phyloP scores from a whole-genome alignment of 1,140 invertebrate species.

The Drosophila insularis region DNA sequence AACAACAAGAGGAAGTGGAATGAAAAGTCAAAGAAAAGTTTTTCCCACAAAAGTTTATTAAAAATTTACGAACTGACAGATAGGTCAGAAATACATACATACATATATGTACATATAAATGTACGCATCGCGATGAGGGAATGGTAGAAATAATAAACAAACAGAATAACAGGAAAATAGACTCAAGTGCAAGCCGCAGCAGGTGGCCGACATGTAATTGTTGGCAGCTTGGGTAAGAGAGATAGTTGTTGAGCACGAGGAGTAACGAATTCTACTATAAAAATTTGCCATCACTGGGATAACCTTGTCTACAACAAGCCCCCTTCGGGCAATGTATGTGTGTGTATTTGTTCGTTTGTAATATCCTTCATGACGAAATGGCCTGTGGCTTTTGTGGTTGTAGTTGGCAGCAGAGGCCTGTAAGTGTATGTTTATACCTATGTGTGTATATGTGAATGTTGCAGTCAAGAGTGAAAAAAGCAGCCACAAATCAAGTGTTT shows the following conservation, averaged over 20 bases:
- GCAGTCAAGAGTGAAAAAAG: slow-evolving; percentile 77
- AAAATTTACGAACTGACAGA: slow-evolving; percentile 65
- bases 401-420: slow-evolving; percentile 60
- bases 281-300: slow-evolving; percentile 65
- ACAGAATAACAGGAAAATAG: slow-evolving; percentile 58
- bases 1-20: slow-evolving; percentile 20
- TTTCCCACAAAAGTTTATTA: slow-evolving; percentile 60
- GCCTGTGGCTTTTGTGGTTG: slow-evolving; percentile 74
- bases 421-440: slow-evolving; percentile 27
- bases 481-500: slow-evolving; percentile 73
- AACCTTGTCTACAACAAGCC: slow-evolving; percentile 67
- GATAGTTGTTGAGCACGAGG: not conserved
- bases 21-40: slow-evolving; percentile 46
- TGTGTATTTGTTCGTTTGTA: slow-evolving; percentile 45
- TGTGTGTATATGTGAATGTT: slow-evolving; percentile 40
- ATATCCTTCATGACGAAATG: slow-evolving; percentile 75
- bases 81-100: slow-evolving; percentile 26
- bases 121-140: slow-evolving; percentile 6
- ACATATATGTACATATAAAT: not conserved
- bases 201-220: slow-evolving; percentile 72
- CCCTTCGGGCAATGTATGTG: slow-evolving; percentile 28
- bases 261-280: slow-evolving; percentile 39
- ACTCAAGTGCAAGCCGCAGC: slow-evolving; percentile 77
- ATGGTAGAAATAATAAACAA: slow-evolving; percentile 50
- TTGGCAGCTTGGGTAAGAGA: slow-evolving; percentile 31